Evolutionary conservation across 2,113 vertebrate species (phyloP).

Genomic region (Caracal caracal): DNA sequence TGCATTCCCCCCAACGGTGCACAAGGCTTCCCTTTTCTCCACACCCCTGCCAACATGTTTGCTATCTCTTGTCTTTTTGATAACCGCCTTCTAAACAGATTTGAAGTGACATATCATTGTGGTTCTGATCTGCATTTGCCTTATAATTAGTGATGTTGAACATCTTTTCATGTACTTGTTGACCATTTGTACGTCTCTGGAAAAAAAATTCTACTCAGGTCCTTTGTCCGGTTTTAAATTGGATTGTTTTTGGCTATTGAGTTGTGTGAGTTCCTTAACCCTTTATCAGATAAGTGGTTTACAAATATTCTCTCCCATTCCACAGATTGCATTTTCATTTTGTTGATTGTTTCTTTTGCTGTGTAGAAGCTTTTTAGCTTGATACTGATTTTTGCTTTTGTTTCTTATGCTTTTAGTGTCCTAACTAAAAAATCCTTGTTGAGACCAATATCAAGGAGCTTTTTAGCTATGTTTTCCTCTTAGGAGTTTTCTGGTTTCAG

Average conservation of each 20-base stretch:
- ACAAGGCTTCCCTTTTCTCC: background rate
- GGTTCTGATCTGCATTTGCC: background rate
- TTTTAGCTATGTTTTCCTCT: background rate
- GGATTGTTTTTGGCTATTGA: background rate
- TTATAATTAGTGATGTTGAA: background rate
- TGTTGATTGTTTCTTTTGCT: background rate
- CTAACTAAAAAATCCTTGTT: background rate
- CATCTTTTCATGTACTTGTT: background rate
- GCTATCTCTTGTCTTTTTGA: background rate
- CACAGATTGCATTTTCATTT: background rate
- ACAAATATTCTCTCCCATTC: background rate
- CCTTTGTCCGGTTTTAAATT: background rate
- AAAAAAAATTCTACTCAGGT: background rate
- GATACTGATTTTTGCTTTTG: background rate
- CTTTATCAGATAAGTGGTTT: background rate
- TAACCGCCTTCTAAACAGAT: background rate
- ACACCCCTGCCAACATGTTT: background rate
- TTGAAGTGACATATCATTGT: background rate
- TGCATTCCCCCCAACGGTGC: background rate
- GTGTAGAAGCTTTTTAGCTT: background rate
- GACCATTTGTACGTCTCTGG: background rate
- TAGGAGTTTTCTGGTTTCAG: background rate
- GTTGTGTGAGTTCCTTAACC: background rate
- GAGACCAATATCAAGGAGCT: background rate
- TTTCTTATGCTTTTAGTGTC: background rate